Evolutionary conservation across 2,797 vertebrate genomes (phyloP), one percentile per base, ranked within the genome.

Genomic region (Manis crassicaudata): DNA sequence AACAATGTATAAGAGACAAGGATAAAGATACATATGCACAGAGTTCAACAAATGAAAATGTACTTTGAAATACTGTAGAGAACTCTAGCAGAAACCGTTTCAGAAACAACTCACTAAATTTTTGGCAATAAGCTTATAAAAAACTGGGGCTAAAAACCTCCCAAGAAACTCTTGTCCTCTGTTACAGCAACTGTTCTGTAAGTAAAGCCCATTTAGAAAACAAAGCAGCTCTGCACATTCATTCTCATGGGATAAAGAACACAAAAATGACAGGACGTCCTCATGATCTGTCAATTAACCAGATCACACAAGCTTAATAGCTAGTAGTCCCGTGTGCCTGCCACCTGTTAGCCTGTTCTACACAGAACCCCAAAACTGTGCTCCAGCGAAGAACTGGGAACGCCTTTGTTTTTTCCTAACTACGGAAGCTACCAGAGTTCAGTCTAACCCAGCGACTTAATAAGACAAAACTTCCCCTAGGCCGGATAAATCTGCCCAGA

Each of bases 331-430:
- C 27, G 65, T 27, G 75, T 46, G 88, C 92, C 81, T n/a, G 92
- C 88, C 88, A 96, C 96, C 96, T 97, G 97, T 95, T 87, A 84
- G 92, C 82, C 90, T 3, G 63, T 65, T 50, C 67, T 2, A 2
- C 14, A 29, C 58, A 65, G 35, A 92, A 85, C 76, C 89, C 90
- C 88, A 4, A 43, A 37, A 92, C 46, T 43, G 93, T 43, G 62
- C 72, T 75, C 37, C 54, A 27, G 90, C 8, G 7, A 60, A 43
- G 68, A 40, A 11, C 62, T 29, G 67, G 92, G 63, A 43, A 88
- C 62, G 90, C 95, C 94, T 96, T 94, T 92, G 88, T 85, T 94
- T 76, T 85, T 65, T 72, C 29, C 76, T 14, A 70, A 72, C 43
- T 35, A 56, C 46, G 43, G 95, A 80, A 86, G 84, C 84, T 60